Evolutionary conservation across 2,113 vertebrate species (phyloP).

Genomic region (Lichenostomus cassidix): DNA sequence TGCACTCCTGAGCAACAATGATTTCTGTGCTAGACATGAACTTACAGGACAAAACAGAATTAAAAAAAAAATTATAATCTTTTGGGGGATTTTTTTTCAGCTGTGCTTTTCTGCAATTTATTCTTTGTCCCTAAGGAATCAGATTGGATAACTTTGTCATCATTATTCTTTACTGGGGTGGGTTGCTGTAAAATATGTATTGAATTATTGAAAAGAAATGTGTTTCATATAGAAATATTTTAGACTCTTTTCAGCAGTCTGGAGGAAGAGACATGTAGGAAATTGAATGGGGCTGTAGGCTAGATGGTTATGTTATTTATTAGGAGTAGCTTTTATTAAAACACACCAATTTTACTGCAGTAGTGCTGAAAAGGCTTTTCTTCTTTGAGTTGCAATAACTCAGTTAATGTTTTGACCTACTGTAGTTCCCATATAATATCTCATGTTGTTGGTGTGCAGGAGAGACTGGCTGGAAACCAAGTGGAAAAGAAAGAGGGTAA

Average conservation of each 20-base stretch:
- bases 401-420: constrained; percentile 52
- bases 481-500: constrained; percentile 87
- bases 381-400: constrained; percentile 49
- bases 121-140: background rate
- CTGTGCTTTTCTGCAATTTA: background rate
- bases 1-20: background rate
- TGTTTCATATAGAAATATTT: background rate
- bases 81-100: background rate
- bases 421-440: constrained; percentile 66
- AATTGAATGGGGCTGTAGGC: background rate
- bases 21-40: background rate
- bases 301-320: background rate
- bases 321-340: constrained; percentile 19
- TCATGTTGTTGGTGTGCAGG: constrained; percentile 80
- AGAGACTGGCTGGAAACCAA: constrained; percentile 98
- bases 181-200: background rate
- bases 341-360: background rate
- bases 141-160: background rate
- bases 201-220: background rate
- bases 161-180: background rate
- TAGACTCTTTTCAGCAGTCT: background rate
- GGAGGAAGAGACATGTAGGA: background rate
- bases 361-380: constrained; percentile 18
- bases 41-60: background rate
- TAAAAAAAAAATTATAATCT: background rate